These are phyloP conservation scores for Pseudomugil gertrudae DNA, from an alignment of 2,797 vertebrate genomes.

Conservation along the genomic window DNA sequence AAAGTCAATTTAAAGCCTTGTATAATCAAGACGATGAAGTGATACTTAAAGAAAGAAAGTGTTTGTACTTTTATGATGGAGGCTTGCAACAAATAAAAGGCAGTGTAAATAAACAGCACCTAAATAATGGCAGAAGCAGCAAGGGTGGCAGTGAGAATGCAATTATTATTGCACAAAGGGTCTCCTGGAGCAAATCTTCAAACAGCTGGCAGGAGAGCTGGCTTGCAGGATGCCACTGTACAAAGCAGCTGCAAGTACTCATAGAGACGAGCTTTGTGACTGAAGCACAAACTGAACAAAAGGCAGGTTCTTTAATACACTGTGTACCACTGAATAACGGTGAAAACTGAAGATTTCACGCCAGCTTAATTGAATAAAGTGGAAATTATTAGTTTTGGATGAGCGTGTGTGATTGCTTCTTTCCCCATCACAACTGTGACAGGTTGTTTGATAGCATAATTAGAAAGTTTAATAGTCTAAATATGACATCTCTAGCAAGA, in stretches of 20 bases:
- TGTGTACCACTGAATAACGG: neutral
- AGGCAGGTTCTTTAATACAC: slow-evolving; percentile 2
- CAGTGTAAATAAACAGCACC: slow-evolving; percentile 20
- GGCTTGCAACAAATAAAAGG: slow-evolving; percentile 20
- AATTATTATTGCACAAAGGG: slow-evolving; percentile 36
- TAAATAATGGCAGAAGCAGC: slow-evolving; percentile 30
- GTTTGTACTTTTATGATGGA: slow-evolving; percentile 22
- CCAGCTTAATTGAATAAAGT: neutral
- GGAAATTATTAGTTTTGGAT: neutral
- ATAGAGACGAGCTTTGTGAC: slow-evolving; percentile 21
- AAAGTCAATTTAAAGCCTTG: too few species aligned
- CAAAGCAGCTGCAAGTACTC: slow-evolving; percentile 18
- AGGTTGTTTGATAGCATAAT: neutral
- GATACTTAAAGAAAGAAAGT: slow-evolving; percentile 2
- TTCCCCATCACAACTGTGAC: neutral
- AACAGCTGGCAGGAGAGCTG: slow-evolving; percentile 20
- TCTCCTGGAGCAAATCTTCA: slow-evolving; percentile 38
- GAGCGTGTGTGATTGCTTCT: neutral
- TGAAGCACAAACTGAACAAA: slow-evolving; percentile 7
- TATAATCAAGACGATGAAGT: slow-evolving; percentile 4
- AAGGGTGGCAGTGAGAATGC: slow-evolving; percentile 5
- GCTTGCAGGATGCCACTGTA: slow-evolving; percentile 22
- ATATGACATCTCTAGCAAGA: neutral
- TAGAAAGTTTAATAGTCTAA: neutral
- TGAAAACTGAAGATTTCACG: slow-evolving; percentile 2